Evolutionary conservation across 2,888 invertebrate genomes (phyloP).

Genomic region (Drosophila affinis): DNA sequence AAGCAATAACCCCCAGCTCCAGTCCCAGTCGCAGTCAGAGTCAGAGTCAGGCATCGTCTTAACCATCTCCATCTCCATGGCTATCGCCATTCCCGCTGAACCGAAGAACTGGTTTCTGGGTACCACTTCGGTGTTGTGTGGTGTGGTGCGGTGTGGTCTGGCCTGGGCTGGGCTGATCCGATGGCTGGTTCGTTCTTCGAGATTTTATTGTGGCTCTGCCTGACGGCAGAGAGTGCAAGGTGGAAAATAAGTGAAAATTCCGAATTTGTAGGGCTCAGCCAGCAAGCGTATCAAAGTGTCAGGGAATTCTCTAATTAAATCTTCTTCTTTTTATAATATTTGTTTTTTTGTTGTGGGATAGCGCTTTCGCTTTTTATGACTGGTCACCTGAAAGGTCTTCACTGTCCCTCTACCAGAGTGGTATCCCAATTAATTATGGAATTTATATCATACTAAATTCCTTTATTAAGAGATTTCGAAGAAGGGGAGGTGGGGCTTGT

Average conservation of each 20-base stretch:
- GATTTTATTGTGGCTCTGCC: constrained; percentile 24
- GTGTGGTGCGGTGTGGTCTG: constrained; percentile 7
- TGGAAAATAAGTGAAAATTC: constrained; percentile 50
- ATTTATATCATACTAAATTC: constrained; percentile 18
- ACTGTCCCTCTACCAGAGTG: constrained; percentile 11
- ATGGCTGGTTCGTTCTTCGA: constrained; percentile 34
- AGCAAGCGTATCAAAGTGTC: constrained; percentile 60
- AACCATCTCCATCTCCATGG: constrained; percentile 25
- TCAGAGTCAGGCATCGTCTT: constrained; percentile 2
- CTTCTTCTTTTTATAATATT: constrained; percentile 7
- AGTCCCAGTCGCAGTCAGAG: constrained; percentile 21
- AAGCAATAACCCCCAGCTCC: constrained; percentile 72
- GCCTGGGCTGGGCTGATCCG: constrained; percentile 28
- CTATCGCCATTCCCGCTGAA: constrained; percentile 16
- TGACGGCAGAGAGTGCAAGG: constrained; percentile 30
- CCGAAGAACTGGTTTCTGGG: constrained; percentile 62
- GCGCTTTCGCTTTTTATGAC: constrained; percentile 69
- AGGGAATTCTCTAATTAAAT: constrained; percentile 65
- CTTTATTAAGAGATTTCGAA: constrained; percentile 17
- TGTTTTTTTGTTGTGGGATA: constrained; percentile 3
- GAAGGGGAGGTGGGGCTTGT: neutral
- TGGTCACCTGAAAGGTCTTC: constrained; percentile 31
- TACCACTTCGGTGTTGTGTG: constrained; percentile 34
- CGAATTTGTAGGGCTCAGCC: constrained; percentile 63
- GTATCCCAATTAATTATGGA: constrained; percentile 29